phyloP scores from a whole-genome alignment of 2,888 invertebrate genomes.

The Atrina japonica region DNA sequence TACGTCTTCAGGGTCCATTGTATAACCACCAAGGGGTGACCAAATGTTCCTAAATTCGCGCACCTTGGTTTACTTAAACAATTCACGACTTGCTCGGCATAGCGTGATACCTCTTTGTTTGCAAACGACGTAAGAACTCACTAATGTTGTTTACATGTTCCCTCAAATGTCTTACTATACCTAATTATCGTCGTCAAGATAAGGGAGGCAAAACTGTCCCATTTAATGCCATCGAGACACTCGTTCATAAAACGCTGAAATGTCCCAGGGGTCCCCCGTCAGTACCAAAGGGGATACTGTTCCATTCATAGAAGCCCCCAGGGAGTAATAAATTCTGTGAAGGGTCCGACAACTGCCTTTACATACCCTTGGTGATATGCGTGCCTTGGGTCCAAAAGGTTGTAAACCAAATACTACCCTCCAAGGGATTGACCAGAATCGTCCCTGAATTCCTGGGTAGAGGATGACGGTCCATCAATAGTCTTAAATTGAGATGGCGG shows the following conservation, averaged over 20 bases:
- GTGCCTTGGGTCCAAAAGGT: conserved; percentile 49
- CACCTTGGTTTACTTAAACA: conserved; percentile 47
- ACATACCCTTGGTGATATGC: conserved; percentile 54
- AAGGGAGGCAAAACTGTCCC: conserved; percentile 45
- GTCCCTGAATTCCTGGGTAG: conserved; percentile 49
- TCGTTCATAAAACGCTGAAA: conserved; percentile 49
- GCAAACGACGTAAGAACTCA: conserved; percentile 39
- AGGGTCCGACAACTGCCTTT: conserved; percentile 28
- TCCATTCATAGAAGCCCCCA: conserved; percentile 46
- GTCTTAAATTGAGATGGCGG: conserved; percentile 45
- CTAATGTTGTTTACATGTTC: conserved; percentile 45
- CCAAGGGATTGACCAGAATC: conserved; percentile 39
- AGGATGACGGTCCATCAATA: conserved; percentile 25
- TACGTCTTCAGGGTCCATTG: conserved; percentile 42
- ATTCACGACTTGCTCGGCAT: conserved; percentile 47
- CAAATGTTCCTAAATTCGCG: conserved; percentile 47
- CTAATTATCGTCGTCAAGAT: conserved; percentile 51
- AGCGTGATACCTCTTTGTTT: conserved; percentile 46
- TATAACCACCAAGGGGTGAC: conserved; percentile 40
- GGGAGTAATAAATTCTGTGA: conserved; percentile 50
- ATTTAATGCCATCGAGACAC: conserved; percentile 34
- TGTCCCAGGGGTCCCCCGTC: conserved; percentile 45
- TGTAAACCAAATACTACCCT: conserved; percentile 45
- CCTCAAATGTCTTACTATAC: conserved; percentile 41
- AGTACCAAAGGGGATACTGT: conserved; percentile 49